Conservation (phyloP, 2,113 vertebrate species). For the Zootoca vivipara region DNA sequence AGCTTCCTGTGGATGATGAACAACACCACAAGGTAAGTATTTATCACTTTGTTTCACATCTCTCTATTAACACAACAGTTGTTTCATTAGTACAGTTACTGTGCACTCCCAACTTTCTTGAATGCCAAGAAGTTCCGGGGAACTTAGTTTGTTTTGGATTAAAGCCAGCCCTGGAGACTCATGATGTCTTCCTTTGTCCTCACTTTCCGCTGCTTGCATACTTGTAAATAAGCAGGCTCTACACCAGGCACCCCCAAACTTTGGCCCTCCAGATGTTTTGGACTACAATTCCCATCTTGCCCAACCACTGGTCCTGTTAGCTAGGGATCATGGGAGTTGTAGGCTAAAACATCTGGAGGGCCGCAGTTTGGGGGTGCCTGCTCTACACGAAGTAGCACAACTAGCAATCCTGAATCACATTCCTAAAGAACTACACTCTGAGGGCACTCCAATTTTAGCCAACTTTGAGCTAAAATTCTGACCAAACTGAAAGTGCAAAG, state of each 20-base stretch:
- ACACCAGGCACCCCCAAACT: too few relatives aligned
- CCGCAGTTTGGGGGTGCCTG: too few relatives aligned
- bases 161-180: neutral
- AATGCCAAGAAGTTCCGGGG: neutral
- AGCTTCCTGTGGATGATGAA: neutral
- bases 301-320: too few relatives aligned
- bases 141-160: neutral
- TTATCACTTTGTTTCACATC: neutral
- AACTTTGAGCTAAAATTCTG: neutral
- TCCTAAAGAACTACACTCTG: neutral
- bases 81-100: neutral
- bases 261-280: too few relatives aligned
- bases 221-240: neutral
- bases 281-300: too few relatives aligned
- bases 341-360: too few relatives aligned
- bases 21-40: neutral
- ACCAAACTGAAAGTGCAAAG: neutral
- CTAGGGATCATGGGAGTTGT: too few relatives aligned
- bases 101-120: neutral
- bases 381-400: neutral
- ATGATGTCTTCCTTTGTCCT: neutral
- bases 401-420: neutral
- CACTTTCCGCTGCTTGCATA: neutral
- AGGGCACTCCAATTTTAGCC: neutral
- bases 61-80: neutral